A percentile compares a stretch with the other conserved stretches of the same genome.
These are phyloP conservation scores for Epizoanthus illoricatus DNA, from an alignment of 92 coral and sea anemone genomes.

Conservation along the genomic window DNA sequence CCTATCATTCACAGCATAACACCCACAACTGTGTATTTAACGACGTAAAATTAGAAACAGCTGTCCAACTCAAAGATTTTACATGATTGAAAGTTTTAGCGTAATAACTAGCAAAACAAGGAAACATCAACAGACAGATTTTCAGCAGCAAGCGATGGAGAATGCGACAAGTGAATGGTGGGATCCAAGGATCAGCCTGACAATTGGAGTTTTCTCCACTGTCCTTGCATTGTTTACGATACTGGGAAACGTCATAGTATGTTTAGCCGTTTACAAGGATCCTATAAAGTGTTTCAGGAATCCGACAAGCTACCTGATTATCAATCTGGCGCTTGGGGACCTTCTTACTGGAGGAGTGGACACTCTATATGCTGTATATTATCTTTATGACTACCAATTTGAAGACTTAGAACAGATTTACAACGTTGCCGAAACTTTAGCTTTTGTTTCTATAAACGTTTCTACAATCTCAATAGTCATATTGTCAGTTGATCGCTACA, in stretches of 20 bases:
- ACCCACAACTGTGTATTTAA: too few species aligned
- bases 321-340: conserved; percentile 46
- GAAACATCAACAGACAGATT: too few species aligned
- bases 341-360: conserved; percentile 55
- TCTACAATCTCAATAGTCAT: conserved; percentile 46
- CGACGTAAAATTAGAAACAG: too few species aligned
- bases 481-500: conserved; percentile 49
- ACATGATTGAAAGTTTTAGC: too few species aligned
- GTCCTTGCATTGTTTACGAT: background rate
- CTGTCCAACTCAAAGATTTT: too few species aligned
- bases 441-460: conserved; percentile 47
- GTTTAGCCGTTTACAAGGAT: conserved; percentile 39
- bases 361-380: conserved; percentile 42
- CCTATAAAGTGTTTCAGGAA: conserved; percentile 60
- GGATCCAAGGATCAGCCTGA: too few species aligned
- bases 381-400: conserved; percentile 30
- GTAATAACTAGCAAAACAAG: too few species aligned
- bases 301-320: conserved; percentile 40
- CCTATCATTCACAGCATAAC: too few species aligned
- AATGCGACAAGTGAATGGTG: too few species aligned
- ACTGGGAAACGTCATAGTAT: conserved; percentile 31
- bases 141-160: too few species aligned
- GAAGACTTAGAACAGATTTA: conserved; percentile 20
- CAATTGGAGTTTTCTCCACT: conserved; percentile 1
- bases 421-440: conserved; percentile 21